Conservation (phyloP, 1,140 invertebrate species). For the Stenopsyche tienmushanensis region DNA sequence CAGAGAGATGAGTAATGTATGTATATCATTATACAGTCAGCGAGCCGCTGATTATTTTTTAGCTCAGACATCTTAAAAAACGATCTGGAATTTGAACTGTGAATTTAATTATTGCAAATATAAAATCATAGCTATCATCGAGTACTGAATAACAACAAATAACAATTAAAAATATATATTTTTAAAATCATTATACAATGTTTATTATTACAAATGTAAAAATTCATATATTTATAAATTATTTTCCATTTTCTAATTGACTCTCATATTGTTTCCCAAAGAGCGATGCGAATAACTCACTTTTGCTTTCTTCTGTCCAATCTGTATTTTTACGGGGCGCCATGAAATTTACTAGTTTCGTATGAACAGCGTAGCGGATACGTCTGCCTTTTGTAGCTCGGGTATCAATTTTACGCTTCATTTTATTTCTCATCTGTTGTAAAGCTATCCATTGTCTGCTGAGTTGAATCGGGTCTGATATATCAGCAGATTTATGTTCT, state of each 20-base stretch:
- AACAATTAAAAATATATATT: background rate
- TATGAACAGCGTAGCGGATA: conserved; percentile 87
- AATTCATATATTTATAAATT: no score
- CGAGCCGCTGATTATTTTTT: no score
- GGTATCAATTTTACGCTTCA: conserved; percentile 88
- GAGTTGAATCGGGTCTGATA: conserved; percentile 78
- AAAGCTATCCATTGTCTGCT: conserved; percentile 86
- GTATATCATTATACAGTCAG: no score
- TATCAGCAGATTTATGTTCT: conserved; percentile 81
- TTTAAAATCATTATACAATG: no score
- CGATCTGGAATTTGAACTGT: no score
- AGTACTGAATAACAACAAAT: conserved; percentile 1
- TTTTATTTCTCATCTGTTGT: conserved; percentile 85
- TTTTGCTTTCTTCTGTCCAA: conserved; percentile 78
- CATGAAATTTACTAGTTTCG: conserved; percentile 93
- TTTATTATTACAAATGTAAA: no score
- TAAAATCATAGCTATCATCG: background rate
- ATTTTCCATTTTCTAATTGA: conserved; percentile 32
- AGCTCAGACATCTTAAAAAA: no score
- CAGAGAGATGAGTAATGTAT: no score
- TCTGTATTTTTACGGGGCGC: conserved; percentile 69
- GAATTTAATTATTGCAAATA: no score
- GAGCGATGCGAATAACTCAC: conserved; percentile 79
- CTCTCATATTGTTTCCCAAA: conserved; percentile 70
- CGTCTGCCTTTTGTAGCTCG: conserved; percentile 90